Percentiles rank a stretch among this genome's conserved stretches.
Conservation (phyloP, 2,888 invertebrate genomes). For the Leptarthrus brevirostris region DNA sequence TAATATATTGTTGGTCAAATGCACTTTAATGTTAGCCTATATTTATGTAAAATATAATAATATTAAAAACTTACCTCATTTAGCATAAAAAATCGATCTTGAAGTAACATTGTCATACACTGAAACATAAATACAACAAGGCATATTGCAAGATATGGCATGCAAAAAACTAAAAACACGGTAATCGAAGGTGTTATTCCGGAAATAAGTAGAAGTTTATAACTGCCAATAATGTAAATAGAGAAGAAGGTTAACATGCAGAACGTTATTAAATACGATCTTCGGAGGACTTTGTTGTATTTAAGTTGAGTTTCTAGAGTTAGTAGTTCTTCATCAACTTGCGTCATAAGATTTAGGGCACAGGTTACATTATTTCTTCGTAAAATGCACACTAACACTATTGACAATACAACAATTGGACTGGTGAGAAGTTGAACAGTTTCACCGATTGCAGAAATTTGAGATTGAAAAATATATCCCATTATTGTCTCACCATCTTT, state of each 20-base stretch:
- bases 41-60: too few relatives aligned
- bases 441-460: neutral
- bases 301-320: slow-evolving; percentile 63
- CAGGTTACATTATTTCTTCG: neutral
- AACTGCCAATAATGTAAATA: slow-evolving; percentile 62
- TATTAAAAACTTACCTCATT: slow-evolving; percentile 62
- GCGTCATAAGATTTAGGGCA: neutral
- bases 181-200: slow-evolving; percentile 61
- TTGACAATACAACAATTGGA: neutral
- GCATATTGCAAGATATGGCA: slow-evolving; percentile 63
- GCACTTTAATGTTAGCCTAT: too few relatives aligned
- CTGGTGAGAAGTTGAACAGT: neutral
- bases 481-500: neutral
- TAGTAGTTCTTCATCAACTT: slow-evolving; percentile 19
- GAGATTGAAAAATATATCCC: neutral
- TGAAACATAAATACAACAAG: slow-evolving; percentile 63
- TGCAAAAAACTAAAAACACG: slow-evolving; percentile 62
- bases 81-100: slow-evolving; percentile 62
- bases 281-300: slow-evolving; percentile 63
- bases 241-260: slow-evolving; percentile 60
- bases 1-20: too few relatives aligned
- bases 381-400: neutral
- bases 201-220: slow-evolving; percentile 60
- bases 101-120: slow-evolving; percentile 61
- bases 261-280: slow-evolving; percentile 60